Conservation (phyloP, 2,888 invertebrate genomes). For the Chalcis sispes region DNA sequence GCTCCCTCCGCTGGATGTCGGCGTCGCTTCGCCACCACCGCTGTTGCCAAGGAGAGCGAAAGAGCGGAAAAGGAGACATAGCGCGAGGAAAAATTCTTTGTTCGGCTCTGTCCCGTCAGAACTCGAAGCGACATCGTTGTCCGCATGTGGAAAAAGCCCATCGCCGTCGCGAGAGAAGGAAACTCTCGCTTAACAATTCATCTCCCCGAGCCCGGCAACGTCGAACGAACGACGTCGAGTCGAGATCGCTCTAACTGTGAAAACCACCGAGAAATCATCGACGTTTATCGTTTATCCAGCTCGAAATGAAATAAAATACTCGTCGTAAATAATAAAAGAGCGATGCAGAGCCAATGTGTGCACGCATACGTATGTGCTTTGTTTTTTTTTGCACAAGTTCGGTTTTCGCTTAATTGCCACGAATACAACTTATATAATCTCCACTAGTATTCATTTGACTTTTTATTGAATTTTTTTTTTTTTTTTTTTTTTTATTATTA, state of each 20-base stretch:
- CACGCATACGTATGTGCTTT: neutral
- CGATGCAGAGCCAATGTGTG: neutral
- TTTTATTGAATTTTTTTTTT: neutral
- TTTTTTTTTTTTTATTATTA: neutral
- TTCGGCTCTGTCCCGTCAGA: slow-evolving; percentile 5
- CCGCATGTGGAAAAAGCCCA: neutral
- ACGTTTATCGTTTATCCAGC: no score
- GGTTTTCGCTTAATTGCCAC: slow-evolving; percentile 5
- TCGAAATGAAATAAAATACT: neutral
- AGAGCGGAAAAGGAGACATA: slow-evolving; percentile 33
- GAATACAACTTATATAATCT: slow-evolving; percentile 9
- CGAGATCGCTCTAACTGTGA: no score
- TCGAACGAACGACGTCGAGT: neutral
- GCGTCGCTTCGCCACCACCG: neutral
- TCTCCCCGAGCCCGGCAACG: no score
- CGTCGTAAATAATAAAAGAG: neutral
- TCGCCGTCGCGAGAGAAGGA: neutral
- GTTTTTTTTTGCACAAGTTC: neutral
- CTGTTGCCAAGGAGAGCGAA: neutral
- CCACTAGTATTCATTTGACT: no score
- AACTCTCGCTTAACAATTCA: neutral
- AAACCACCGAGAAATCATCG: no score
- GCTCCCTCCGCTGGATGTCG: neutral
- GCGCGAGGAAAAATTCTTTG: slow-evolving; percentile 52
- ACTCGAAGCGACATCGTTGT: no score